Evolutionary conservation across 1,140 invertebrate genomes (phyloP).

Genomic region (Caenorhabditis brenneri): DNA sequence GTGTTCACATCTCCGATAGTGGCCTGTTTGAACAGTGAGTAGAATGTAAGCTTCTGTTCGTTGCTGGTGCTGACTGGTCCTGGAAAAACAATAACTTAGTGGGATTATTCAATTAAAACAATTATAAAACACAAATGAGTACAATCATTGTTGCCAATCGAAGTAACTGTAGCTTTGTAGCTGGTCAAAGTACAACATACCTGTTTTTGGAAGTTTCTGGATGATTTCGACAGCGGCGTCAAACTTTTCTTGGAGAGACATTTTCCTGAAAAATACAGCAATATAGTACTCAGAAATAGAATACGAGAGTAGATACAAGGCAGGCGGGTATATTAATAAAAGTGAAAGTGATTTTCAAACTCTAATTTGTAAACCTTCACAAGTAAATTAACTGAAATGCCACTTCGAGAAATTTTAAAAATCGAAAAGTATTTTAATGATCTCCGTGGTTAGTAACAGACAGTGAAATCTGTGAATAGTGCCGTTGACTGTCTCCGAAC

Average conservation of each 20-base stretch:
- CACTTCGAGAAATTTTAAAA: neutral
- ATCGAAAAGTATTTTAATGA: neutral
- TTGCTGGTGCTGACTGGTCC: conserved; percentile 66
- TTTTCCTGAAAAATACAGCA: conserved; percentile 33
- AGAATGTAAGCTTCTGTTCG: conserved; percentile 69
- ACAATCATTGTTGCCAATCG: no score
- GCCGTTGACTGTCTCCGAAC: neutral
- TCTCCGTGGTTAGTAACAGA: neutral
- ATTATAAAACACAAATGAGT: no score
- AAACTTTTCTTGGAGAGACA: conserved; percentile 66
- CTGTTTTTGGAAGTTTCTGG: conserved; percentile 69
- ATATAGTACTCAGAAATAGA: neutral
- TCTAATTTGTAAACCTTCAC: no score
- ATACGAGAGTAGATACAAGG: neutral
- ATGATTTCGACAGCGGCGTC: conserved; percentile 70
- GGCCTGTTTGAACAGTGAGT: conserved; percentile 70
- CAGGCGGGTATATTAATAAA: neutral
- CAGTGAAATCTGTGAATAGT: conserved; percentile 34
- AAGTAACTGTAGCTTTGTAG: neutral
- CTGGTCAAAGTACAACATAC: conserved; percentile 46
- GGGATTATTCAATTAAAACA: no score
- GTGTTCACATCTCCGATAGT: conserved; percentile 70
- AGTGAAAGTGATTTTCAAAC: no score
- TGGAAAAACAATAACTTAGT: no score
- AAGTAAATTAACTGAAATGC: no score